These are phyloP conservation scores for Synergus umbraculus DNA, from an alignment of 2,888 invertebrate species.

Conservation along the genomic window DNA sequence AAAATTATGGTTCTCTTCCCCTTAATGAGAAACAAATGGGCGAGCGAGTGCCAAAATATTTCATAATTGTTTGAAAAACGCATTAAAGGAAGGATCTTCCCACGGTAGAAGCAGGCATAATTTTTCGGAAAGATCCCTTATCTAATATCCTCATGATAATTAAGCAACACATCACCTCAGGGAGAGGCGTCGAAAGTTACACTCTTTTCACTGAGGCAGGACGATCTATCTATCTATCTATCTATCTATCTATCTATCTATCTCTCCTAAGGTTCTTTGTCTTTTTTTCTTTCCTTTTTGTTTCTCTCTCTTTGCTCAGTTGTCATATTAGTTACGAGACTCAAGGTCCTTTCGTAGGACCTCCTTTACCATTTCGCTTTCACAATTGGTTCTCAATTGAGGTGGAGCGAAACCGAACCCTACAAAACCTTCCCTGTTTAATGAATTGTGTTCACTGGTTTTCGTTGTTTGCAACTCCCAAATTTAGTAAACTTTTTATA, in stretches of 20 bases:
- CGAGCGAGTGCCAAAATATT: neutral
- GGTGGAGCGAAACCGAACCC: neutral
- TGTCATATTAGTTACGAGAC: constrained; percentile 32
- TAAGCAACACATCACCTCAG: neutral
- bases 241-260: neutral
- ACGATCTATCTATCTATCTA: neutral
- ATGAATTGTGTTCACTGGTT: too few species aligned
- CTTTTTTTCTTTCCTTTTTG: neutral
- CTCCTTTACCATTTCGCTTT: constrained; percentile 23
- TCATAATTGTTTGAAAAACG: neutral
- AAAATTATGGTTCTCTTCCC: neutral
- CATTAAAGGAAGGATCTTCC: neutral
- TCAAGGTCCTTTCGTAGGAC: constrained; percentile 26
- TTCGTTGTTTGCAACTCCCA: neutral
- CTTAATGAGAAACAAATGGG: neutral
- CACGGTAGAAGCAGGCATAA: neutral
- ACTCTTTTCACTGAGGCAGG: neutral
- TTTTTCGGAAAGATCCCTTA: neutral
- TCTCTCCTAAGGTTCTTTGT: neutral
- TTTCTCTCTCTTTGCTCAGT: neutral
- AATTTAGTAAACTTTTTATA: neutral
- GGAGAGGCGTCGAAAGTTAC: constrained; percentile 31
- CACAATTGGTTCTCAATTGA: constrained; percentile 34
- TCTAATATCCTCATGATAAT: neutral
- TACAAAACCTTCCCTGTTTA: too few species aligned